A percentile compares a stretch with the other conserved stretches of the same genome.
Evolutionary conservation across 2,888 invertebrate genomes (phyloP).

Genomic region (Sepioteuthis lessoniana): DNA sequence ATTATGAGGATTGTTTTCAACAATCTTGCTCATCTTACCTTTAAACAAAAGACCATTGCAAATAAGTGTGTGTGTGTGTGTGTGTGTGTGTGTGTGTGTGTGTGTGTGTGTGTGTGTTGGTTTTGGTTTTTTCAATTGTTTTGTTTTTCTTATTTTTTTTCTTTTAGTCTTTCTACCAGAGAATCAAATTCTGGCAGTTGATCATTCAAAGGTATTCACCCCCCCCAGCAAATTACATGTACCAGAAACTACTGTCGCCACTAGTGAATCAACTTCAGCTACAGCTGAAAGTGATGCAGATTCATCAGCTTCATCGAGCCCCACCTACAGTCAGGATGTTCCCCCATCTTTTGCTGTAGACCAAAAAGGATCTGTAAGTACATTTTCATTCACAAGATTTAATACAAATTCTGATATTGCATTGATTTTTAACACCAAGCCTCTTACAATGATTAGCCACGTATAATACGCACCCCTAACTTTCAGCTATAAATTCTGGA

Average conservation of each 20-base stretch:
- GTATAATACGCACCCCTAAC: too few relatives aligned
- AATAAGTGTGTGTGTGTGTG: too few relatives aligned
- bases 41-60: too few relatives aligned
- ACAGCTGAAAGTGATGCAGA: conserved; percentile 70
- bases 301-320: conserved; percentile 67
- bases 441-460: too few relatives aligned
- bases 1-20: too few relatives aligned
- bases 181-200: conserved; percentile 72
- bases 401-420: neutral
- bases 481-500: too few relatives aligned
- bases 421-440: neutral
- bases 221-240: conserved; percentile 92
- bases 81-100: too few relatives aligned
- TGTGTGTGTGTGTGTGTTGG: too few relatives aligned
- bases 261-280: conserved; percentile 74
- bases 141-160: neutral
- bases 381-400: neutral
- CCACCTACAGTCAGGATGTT: conserved; percentile 61
- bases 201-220: conserved; percentile 81
- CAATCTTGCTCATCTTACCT: too few relatives aligned
- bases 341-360: conserved; percentile 50
- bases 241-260: conserved; percentile 79
- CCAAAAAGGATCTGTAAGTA: conserved; percentile 52
- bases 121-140: too few relatives aligned
- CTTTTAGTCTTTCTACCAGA: conserved; percentile 67